Conservation (phyloP, 2,888 invertebrate genomes). For the Argyresthia albistria region DNA sequence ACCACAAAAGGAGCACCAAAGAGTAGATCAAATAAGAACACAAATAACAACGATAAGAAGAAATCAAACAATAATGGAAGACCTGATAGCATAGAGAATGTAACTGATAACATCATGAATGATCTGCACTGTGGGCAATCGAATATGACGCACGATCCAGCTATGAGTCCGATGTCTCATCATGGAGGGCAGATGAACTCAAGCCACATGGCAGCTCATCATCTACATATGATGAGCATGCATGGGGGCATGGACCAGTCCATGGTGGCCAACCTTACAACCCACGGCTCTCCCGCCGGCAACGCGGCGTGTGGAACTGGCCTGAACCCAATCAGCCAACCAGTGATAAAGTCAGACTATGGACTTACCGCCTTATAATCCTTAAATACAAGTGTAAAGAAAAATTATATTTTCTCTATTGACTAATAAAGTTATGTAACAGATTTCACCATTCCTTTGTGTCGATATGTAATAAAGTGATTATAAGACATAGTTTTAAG, state of each 20-base stretch:
- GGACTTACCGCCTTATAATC: slow-evolving; percentile 84
- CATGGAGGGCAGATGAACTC: slow-evolving; percentile 57
- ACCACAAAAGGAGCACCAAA: slow-evolving; percentile 73
- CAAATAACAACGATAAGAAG: slow-evolving; percentile 69
- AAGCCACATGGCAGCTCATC: slow-evolving; percentile 70
- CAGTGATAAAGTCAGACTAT: slow-evolving; percentile 88
- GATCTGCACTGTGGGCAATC: slow-evolving; percentile 72
- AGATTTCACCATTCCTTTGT: slow-evolving; percentile 60
- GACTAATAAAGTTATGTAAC: slow-evolving; percentile 31
- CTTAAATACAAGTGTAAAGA: slow-evolving; percentile 44
- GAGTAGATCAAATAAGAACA: slow-evolving; percentile 76
- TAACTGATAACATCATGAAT: slow-evolving; percentile 73
- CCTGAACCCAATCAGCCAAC: slow-evolving; percentile 49
- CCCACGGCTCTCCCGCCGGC: slow-evolving; percentile 70
- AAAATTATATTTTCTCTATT: slow-evolving; percentile 57
- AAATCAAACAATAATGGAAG: slow-evolving; percentile 68
- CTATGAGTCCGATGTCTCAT: slow-evolving; percentile 67
- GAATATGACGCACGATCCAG: slow-evolving; percentile 57
- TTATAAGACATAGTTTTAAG: slow-evolving; percentile 43
- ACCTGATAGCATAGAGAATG: slow-evolving; percentile 77
- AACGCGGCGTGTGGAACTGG: slow-evolving; percentile 61
- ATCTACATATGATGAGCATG: slow-evolving; percentile 63
- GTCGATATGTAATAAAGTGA: slow-evolving; percentile 64
- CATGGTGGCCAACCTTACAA: slow-evolving; percentile 60
- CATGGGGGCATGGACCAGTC: slow-evolving; percentile 62